A percentile compares a stretch with the other conserved stretches of the same genome.
These are phyloP conservation scores for Meda fulgida DNA, from an alignment of 2,797 vertebrate genomes.

Conservation along the genomic window DNA sequence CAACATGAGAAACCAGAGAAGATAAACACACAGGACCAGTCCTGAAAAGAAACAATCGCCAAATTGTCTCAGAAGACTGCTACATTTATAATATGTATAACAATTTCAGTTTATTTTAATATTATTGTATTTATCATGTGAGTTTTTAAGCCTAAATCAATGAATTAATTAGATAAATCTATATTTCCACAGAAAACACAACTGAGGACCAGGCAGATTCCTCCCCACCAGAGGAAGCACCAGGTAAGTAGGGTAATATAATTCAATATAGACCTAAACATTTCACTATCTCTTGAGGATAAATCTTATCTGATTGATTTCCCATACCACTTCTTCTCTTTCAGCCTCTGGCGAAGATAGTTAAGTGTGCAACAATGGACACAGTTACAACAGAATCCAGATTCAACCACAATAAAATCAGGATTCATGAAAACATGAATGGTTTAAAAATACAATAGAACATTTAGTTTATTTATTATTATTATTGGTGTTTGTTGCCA, in stretches of 20 bases:
- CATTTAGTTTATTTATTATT: conserved; percentile 11
- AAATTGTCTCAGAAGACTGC: not conserved
- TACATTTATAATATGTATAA: not conserved
- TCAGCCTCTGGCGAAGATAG: conserved; percentile 70
- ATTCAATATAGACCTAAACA: not conserved
- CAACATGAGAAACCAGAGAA: not conserved
- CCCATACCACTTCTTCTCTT: conserved; percentile 45
- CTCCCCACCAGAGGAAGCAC: conserved; percentile 57
- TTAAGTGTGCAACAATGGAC: conserved; percentile 23
- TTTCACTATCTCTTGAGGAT: not conserved
- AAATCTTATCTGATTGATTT: not conserved
- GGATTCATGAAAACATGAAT: not conserved
- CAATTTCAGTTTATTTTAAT: not conserved
- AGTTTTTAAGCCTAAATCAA: not conserved
- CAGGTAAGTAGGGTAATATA: conserved; percentile 62
- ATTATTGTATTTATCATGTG: not conserved
- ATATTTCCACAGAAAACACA: conserved; percentile 47
- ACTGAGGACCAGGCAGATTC: conserved; percentile 51
- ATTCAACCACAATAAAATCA: conserved; percentile 10
- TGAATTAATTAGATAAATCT: not conserved
- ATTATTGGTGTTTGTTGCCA: conserved; percentile 72
- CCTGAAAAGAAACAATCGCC: not conserved
- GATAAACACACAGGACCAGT: not conserved
- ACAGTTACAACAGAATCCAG: conserved; percentile 17
- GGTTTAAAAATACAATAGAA: not conserved